These are phyloP conservation scores for Acheta domesticus DNA, from an alignment of 2,888 invertebrate genomes.

Conservation along the genomic window DNA sequence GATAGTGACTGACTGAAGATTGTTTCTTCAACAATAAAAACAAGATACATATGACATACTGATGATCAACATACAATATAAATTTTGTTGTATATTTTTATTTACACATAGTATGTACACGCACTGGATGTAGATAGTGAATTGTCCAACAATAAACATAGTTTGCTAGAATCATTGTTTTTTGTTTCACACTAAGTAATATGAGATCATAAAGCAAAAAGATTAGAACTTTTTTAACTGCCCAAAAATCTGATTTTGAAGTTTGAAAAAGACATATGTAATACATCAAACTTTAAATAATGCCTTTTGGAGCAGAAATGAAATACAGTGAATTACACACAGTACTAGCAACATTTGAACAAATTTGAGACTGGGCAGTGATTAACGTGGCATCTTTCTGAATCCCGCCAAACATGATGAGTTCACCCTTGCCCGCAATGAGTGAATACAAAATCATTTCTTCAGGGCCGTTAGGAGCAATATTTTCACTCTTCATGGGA, in stretches of 20 bases:
- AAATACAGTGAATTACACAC: slow-evolving; percentile 76
- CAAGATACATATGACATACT: neutral
- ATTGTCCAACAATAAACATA: no score
- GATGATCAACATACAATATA: neutral
- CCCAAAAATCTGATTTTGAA: no score
- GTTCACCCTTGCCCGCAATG: slow-evolving; percentile 83
- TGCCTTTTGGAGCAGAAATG: slow-evolving; percentile 59
- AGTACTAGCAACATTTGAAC: slow-evolving; percentile 58
- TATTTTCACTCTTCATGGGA: slow-evolving; percentile 60
- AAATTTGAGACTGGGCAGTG: slow-evolving; percentile 36
- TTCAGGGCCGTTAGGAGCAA: slow-evolving; percentile 69
- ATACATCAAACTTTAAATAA: slow-evolving; percentile 37
- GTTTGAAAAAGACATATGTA: no score
- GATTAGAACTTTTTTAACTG: no score
- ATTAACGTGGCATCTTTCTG: slow-evolving; percentile 65
- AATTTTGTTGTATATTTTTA: slow-evolving; percentile 2
- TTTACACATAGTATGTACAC: neutral
- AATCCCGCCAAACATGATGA: slow-evolving; percentile 95
- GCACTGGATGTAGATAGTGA: neutral
- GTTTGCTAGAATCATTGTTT: no score
- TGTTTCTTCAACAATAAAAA: no score
- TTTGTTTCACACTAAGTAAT: no score
- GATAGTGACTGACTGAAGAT: slow-evolving; percentile 24
- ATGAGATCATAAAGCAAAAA: no score
- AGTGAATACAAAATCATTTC: slow-evolving; percentile 87